A percentile compares a stretch with the other conserved stretches of the same genome.
Evolutionary conservation across 2,797 vertebrate genomes (phyloP).

Genomic region (Schizopygopsis malacanthus): DNA sequence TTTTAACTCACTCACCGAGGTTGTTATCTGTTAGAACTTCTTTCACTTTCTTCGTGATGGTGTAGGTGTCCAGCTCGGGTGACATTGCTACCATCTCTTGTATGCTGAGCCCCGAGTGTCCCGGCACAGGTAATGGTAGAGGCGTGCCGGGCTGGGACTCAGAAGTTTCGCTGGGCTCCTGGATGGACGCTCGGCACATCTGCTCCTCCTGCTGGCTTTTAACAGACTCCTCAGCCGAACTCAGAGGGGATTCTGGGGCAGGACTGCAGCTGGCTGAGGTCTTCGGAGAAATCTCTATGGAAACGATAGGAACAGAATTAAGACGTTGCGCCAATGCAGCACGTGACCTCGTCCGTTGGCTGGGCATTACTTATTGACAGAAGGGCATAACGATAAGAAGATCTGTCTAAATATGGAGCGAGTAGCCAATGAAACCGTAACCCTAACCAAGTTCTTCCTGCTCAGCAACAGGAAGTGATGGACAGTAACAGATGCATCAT

Average conservation of each 20-base stretch:
- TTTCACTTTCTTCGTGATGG: conserved; percentile 90
- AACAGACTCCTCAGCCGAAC: conserved; percentile 84
- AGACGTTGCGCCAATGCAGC: conserved; percentile 4
- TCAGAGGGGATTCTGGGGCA: conserved; percentile 86
- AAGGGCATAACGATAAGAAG: conserved; percentile 3
- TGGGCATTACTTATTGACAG: conserved; percentile 10
- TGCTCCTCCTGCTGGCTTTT: conserved; percentile 81
- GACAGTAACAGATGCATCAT: conserved; percentile 45
- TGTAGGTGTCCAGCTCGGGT: conserved; percentile 88
- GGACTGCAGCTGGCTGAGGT: conserved; percentile 90
- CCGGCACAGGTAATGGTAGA: conserved; percentile 80
- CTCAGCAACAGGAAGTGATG: conserved; percentile 48
- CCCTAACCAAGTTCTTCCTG: conserved; percentile 38
- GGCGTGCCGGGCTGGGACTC: conserved; percentile 82
- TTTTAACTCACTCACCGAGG: conserved; percentile 77
- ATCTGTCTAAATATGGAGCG: conserved; percentile 32
- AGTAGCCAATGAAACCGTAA: conserved; percentile 21
- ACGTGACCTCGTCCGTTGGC: neutral
- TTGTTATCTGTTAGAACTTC: conserved; percentile 92
- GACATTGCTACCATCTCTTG: conserved; percentile 89
- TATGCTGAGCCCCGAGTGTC: conserved; percentile 86
- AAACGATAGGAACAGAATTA: conserved; percentile 29
- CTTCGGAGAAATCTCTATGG: conserved; percentile 89
- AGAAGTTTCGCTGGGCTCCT: conserved; percentile 77
- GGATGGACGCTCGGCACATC: conserved; percentile 67